Percentiles rank a stretch among this genome's conserved stretches.
Evolutionary conservation across 2,888 invertebrate genomes (phyloP).

Genomic region (Drosophila pegasa): DNA sequence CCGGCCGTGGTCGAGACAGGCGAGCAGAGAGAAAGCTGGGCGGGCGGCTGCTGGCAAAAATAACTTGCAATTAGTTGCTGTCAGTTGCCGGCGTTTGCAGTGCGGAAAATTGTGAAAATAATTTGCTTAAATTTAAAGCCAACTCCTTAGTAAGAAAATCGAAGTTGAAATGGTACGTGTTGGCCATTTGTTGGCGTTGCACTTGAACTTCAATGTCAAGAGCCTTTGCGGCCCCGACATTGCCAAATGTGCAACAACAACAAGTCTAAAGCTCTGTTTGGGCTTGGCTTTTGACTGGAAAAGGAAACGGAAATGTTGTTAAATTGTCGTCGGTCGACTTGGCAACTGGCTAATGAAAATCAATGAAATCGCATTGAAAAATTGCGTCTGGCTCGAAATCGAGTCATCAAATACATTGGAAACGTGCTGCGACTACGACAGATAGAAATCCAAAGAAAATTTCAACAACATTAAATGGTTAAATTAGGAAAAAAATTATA

Average conservation of each 20-base stretch:
- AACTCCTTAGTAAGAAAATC: too few species aligned
- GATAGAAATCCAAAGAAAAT: not conserved
- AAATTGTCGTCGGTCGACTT: conserved; percentile 36
- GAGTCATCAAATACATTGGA: conserved; percentile 44
- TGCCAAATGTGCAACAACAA: conserved; percentile 56
- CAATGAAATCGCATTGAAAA: conserved; percentile 52
- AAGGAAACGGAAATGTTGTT: conserved; percentile 57
- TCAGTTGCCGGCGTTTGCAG: conserved; percentile 38
- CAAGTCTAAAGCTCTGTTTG: conserved; percentile 2
- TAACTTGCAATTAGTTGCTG: conserved; percentile 75
- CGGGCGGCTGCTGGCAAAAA: conserved; percentile 30
- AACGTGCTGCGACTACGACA: conserved; percentile 33
- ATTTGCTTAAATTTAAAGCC: conserved; percentile 49
- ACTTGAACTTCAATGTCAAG: conserved; percentile 59
- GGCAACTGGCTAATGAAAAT: conserved; percentile 57
- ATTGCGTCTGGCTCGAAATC: conserved; percentile 58
- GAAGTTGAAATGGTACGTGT: too few species aligned
- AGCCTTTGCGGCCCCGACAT: conserved; percentile 51
- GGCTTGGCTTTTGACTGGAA: conserved; percentile 21
- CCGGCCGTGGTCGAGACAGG: too few species aligned
- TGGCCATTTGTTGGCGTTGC: conserved; percentile 37
- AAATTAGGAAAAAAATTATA: conserved; percentile 2
- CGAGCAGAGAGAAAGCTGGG: not conserved
- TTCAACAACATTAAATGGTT: conserved; percentile 1
- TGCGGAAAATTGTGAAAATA: conserved; percentile 47